Conservation (phyloP, 2,797 vertebrate species). For the Sebastes steindachneri region DNA sequence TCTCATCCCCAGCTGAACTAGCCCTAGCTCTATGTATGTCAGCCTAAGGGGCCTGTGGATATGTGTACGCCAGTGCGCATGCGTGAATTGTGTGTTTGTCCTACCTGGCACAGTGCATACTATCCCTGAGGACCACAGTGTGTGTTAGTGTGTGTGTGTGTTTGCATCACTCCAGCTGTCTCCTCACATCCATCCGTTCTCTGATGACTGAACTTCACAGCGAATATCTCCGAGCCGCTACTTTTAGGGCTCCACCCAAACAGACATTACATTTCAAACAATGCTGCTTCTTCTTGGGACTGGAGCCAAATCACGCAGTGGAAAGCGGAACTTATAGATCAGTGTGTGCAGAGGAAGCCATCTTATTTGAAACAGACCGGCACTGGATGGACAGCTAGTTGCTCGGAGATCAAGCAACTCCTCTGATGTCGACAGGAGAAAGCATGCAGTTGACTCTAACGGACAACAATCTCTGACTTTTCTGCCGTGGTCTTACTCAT, state of each 20-base stretch:
- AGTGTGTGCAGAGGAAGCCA: neutral
- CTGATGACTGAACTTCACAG: conserved; percentile 65
- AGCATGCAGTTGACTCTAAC: neutral
- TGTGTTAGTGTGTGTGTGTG: conserved; percentile 1
- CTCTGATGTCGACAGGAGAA: conserved; percentile 1
- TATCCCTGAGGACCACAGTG: conserved; percentile 39
- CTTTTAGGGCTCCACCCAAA: conserved; percentile 43
- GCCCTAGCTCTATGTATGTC: conserved; percentile 50
- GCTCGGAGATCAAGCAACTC: neutral
- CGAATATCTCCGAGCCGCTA: conserved; percentile 23
- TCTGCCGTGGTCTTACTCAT: neutral
- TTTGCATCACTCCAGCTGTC: conserved; percentile 64
- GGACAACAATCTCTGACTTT: neutral
- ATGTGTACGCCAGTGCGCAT: neutral
- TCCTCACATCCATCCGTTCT: conserved; percentile 61
- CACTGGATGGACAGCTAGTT: neutral
- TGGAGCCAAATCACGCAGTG: conserved; percentile 22
- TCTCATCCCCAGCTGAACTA: conserved; percentile 37
- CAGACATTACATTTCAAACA: conserved; percentile 49
- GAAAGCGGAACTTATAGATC: conserved; percentile 6
- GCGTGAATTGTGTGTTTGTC: conserved; percentile 33
- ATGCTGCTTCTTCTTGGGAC: conserved; percentile 19
- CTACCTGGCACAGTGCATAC: conserved; percentile 58
- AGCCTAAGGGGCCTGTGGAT: conserved; percentile 44
- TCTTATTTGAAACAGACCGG: neutral